These are phyloP conservation scores for Trachemys scripta DNA, from an alignment of 2,113 vertebrate genomes.

Conservation along the genomic window DNA sequence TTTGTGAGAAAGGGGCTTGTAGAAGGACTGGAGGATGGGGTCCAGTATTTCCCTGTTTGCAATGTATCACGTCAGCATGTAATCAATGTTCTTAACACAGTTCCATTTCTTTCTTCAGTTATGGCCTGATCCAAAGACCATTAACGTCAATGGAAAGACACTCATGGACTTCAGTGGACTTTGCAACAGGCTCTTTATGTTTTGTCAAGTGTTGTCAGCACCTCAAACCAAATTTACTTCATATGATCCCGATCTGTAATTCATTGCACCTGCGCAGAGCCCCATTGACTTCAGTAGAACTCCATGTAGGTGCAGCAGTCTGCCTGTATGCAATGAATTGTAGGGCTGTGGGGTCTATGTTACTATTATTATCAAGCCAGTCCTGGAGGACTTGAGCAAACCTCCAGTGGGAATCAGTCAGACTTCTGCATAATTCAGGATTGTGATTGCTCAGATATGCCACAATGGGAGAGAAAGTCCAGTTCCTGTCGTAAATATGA, in stretches of 20 bases:
- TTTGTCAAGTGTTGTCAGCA: neutral
- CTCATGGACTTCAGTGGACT: neutral
- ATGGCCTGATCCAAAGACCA: neutral
- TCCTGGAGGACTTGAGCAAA: neutral
- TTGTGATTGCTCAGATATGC: neutral
- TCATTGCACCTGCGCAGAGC: neutral
- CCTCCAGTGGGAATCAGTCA: neutral
- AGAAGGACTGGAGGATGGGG: neutral
- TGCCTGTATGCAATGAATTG: neutral
- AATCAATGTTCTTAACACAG: neutral
- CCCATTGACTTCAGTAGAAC: neutral
- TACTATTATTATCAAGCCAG: neutral
- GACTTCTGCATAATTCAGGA: neutral
- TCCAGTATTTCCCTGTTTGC: neutral
- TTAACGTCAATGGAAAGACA: neutral
- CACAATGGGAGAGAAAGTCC: neutral
- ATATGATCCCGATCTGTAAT: neutral
- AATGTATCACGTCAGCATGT: neutral
- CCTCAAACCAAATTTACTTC: neutral
- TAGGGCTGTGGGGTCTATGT: neutral
- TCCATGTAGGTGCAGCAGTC: neutral
- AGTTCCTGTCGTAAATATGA: neutral
- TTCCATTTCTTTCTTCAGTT: neutral
- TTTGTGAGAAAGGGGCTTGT: neutral
- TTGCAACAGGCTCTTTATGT: neutral